Percentiles rank a stretch among this genome's conserved stretches.
phyloP scores from a whole-genome alignment of 2,888 invertebrate genomes.

The Diachrysia chrysitis region DNA sequence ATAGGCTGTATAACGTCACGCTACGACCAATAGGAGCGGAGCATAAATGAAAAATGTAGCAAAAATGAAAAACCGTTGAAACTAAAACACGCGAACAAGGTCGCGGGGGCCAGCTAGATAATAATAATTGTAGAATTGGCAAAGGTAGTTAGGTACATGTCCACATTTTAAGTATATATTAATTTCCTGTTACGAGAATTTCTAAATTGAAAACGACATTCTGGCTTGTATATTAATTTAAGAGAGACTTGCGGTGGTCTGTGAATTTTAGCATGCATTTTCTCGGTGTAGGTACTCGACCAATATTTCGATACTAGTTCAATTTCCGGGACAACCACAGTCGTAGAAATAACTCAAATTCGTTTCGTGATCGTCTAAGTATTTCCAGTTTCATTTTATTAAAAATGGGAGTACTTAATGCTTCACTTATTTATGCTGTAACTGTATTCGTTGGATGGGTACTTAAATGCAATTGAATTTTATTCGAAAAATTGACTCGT shows the following conservation, averaged over 20 bases:
- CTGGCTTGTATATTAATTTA: no score
- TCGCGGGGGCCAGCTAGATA: no score
- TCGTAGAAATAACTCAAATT: constrained; percentile 29
- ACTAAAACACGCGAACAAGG: no score
- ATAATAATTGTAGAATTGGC: no score
- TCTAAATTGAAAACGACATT: constrained; percentile 3
- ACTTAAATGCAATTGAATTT: constrained; percentile 35
- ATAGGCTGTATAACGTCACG: no score
- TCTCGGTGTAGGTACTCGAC: background rate
- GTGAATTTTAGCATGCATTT: background rate
- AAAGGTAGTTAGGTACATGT: no score
- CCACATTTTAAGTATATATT: background rate
- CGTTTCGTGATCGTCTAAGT: background rate
- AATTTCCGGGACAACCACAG: constrained; percentile 38
- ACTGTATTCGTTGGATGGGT: constrained; percentile 12
- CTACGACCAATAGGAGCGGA: no score
- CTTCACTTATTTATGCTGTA: background rate
- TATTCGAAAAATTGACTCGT: constrained; percentile 44
- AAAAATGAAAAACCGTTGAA: no score
- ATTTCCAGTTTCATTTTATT: background rate
- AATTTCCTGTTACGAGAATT: constrained; percentile 31
- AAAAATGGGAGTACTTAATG: background rate
- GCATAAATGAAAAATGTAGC: no score
- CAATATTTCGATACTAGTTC: constrained; percentile 35
- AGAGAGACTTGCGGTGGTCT: no score